A percentile compares a stretch with the other conserved stretches of the same genome.
phyloP scores from a whole-genome alignment of 2,113 vertebrate genomes.

The Ochotona princeps region DNA sequence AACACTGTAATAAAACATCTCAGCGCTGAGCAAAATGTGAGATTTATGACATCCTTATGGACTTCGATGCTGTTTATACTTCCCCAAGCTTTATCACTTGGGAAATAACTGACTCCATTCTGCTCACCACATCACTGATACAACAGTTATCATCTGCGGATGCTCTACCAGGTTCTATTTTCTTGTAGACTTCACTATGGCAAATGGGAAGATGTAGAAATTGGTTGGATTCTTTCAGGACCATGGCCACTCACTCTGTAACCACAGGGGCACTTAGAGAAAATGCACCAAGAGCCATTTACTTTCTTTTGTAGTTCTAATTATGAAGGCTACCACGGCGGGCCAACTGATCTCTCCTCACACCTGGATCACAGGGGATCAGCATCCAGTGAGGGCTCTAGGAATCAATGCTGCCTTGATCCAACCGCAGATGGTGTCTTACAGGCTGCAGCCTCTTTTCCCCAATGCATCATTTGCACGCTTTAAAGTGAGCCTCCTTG shows the following conservation, averaged over 20 bases:
- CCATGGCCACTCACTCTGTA: neutral
- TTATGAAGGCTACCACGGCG: neutral
- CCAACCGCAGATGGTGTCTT: neutral
- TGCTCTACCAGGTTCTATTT: neutral
- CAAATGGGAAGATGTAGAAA: neutral
- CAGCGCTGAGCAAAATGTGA: slow-evolving; percentile 55
- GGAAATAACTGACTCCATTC: slow-evolving; percentile 65
- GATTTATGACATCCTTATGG: slow-evolving; percentile 56
- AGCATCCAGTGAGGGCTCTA: neutral
- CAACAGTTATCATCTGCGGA: neutral
- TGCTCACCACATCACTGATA: neutral
- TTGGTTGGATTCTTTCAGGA: neutral
- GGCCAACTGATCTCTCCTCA: neutral
- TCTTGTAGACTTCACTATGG: neutral
- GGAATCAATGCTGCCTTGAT: neutral
- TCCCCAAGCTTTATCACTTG: neutral
- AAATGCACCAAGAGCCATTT: neutral
- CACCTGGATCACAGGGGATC: too few relatives aligned
- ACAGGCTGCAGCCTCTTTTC: neutral
- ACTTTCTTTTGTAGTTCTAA: neutral
- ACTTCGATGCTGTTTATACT: slow-evolving; percentile 51
- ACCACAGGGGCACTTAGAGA: neutral
- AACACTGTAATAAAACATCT: slow-evolving; percentile 57
- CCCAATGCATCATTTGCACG: neutral
- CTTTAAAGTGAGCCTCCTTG: too few relatives aligned